These are phyloP conservation scores for Lepus timidus DNA, from an alignment of 2,113 vertebrate genomes.

Conservation along the genomic window DNA sequence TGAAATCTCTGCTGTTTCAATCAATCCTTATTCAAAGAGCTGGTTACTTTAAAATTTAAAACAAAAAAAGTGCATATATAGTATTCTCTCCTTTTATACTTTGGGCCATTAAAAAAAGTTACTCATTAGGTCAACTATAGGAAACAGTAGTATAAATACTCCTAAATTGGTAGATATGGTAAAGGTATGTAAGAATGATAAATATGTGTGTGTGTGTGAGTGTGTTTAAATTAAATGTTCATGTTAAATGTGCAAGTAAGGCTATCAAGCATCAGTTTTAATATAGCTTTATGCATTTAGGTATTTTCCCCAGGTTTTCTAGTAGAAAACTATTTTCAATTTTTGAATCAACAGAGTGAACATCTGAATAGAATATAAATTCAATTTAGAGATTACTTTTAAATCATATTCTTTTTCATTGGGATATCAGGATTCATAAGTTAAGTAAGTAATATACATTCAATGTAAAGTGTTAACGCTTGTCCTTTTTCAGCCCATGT, in stretches of 20 bases:
- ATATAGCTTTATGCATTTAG: neutral
- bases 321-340: neutral
- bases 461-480: neutral
- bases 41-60: neutral
- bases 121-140: neutral
- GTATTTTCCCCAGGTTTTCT: neutral
- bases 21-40: neutral
- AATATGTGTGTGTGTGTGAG: too few relatives aligned
- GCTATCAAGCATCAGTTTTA: neutral
- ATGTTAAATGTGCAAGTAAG: neutral
- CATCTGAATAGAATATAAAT: neutral
- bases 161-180: neutral
- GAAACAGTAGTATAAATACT: neutral
- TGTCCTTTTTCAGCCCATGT: neutral
- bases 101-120: neutral
- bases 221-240: too few relatives aligned
- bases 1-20: neutral
- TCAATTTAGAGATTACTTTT: neutral
- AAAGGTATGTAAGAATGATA: neutral
- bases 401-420: neutral
- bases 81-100: neutral
- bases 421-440: neutral
- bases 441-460: neutral
- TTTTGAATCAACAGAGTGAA: conserved; percentile 9
- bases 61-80: neutral